phyloP scores from a whole-genome alignment of 1,140 invertebrate genomes.

The Ceratosolen solmsi region DNA sequence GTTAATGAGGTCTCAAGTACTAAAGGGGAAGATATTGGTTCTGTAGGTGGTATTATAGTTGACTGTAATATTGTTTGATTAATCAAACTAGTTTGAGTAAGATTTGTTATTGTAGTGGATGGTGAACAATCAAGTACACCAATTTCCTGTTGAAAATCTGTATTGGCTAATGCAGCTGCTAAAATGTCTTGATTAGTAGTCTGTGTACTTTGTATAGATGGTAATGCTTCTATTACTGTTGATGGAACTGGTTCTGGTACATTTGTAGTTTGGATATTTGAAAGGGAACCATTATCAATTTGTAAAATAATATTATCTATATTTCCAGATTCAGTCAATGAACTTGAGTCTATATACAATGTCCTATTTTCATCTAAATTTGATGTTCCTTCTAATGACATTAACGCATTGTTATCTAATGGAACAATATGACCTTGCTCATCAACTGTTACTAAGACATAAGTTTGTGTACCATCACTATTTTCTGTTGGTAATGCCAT shows the following conservation, averaged over 20 bases:
- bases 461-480: slow-evolving; percentile 78
- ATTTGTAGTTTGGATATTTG: slow-evolving; percentile 54
- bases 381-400: slow-evolving; percentile 66
- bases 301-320: slow-evolving; percentile 72
- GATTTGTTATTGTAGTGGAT: slow-evolving; percentile 58
- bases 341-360: slow-evolving; percentile 68
- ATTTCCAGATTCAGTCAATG: slow-evolving; percentile 60
- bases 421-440: slow-evolving; percentile 81
- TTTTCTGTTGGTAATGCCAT: slow-evolving; percentile 80
- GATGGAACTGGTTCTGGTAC: slow-evolving; percentile 52
- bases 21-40: slow-evolving; percentile 69
- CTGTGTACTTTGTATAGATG: slow-evolving; percentile 59
- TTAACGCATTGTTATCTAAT: slow-evolving; percentile 80
- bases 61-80: slow-evolving; percentile 70
- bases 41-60: slow-evolving; percentile 68
- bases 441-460: slow-evolving; percentile 78
- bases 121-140: slow-evolving; percentile 63
- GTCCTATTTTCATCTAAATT: slow-evolving; percentile 66
- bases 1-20: slow-evolving; percentile 83
- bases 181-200: slow-evolving; percentile 80
- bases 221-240: slow-evolving; percentile 57
- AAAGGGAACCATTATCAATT: slow-evolving; percentile 67
- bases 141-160: slow-evolving; percentile 81
- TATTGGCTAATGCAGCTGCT: slow-evolving; percentile 83
- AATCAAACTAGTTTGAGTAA: slow-evolving; percentile 66